A percentile compares a stretch with the other conserved stretches of the same genome.
Conservation (phyloP, 37 sponge, comb jelly and placozoan species). For the Cladorhizidae sp. region DNA sequence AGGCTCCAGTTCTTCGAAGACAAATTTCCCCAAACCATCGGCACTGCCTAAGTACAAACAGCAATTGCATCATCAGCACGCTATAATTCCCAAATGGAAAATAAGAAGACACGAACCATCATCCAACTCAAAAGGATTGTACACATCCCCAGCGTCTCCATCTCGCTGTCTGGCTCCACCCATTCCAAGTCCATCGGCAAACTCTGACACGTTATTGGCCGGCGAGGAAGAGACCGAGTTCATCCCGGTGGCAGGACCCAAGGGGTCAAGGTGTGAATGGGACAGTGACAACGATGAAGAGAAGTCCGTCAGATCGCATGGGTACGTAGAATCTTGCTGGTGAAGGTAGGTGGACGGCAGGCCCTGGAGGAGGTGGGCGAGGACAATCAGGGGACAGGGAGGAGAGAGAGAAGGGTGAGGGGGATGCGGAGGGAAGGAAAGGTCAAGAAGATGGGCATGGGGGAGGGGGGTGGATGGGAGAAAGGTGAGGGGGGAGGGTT, state of each 20-base stretch:
- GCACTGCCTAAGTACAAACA: not conserved
- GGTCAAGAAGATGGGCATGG: not conserved
- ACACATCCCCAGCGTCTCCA: not conserved
- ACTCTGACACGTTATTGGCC: slow-evolving; percentile 2
- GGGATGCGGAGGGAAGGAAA: not conserved
- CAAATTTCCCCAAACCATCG: slow-evolving; percentile 5
- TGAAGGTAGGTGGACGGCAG: slow-evolving; percentile 9
- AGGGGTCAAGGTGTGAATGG: not conserved
- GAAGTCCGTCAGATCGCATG: not conserved
- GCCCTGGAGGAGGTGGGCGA: not conserved
- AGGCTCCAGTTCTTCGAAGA: slow-evolving; percentile 20
- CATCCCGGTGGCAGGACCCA: not conserved
- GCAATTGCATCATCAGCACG: too few species aligned
- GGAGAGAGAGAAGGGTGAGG: not conserved
- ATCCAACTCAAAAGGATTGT: slow-evolving; percentile 40
- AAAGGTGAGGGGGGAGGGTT: not conserved
- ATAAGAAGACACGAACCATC: too few species aligned
- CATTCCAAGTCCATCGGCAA: not conserved
- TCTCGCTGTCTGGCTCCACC: not conserved
- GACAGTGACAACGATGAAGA: not conserved
- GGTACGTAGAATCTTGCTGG: not conserved
- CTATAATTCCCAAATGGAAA: too few species aligned
- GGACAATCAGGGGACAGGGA: not conserved
- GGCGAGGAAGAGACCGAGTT: slow-evolving; percentile 12
- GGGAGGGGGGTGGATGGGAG: slow-evolving; percentile 2